Evolutionary conservation across 2,113 vertebrate genomes (phyloP).

Genomic region (Psilopsiagon aurifrons): DNA sequence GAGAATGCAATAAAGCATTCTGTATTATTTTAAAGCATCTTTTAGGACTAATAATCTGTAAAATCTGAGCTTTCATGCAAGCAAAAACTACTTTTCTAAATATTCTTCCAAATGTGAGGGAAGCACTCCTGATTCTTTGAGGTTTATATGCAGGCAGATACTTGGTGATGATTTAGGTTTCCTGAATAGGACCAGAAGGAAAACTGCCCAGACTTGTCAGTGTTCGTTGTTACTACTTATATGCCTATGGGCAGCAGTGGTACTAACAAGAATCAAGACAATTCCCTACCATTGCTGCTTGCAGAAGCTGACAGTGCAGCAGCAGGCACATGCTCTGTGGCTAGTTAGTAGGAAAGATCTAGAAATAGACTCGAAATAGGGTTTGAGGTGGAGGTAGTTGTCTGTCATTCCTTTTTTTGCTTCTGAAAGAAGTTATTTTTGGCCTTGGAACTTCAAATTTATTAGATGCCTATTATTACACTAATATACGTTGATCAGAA

Average conservation of each 20-base stretch:
- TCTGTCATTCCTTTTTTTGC: neutral
- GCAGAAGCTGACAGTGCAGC: neutral
- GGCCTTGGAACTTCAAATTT: neutral
- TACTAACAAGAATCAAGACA: neutral
- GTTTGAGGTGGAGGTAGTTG: neutral
- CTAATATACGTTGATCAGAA: neutral
- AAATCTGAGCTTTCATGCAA: neutral
- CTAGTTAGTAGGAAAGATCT: neutral
- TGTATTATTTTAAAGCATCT: neutral
- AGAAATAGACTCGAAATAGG: neutral
- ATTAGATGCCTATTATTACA: neutral
- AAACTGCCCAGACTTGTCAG: neutral
- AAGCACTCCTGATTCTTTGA: neutral
- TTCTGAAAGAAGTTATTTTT: neutral
- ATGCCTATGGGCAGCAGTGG: neutral
- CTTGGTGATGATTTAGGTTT: slow-evolving; percentile 22
- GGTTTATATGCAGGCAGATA: neutral
- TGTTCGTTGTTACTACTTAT: neutral
- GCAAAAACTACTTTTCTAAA: neutral
- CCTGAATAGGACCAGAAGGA: neutral
- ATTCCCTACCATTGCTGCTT: neutral
- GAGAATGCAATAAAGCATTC: neutral
- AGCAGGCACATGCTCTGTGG: neutral
- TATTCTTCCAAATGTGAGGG: neutral
- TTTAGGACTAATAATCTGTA: neutral